Base-by-base conservation (phyloP, 2,888 invertebrate species). In the Caradrina clavipalpis region DNA sequence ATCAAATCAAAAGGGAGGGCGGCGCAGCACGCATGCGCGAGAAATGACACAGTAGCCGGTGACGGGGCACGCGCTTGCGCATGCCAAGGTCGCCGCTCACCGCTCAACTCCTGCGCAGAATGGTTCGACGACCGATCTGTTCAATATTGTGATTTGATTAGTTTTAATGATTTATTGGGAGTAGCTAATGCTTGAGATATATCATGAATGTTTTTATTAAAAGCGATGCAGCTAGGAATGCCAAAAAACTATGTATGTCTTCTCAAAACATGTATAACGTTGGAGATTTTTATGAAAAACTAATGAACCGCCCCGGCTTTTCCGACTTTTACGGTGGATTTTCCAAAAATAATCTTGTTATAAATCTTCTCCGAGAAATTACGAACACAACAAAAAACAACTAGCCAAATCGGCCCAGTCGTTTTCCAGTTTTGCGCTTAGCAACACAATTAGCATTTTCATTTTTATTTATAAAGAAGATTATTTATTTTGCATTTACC, bases 41-140 rank as follows among this genome's bases (percentile, higher is more conserved):
- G 83, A 86, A 86, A 83, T 86, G 83, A 83, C 90, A 91, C 89
- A 87, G 91, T 89, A 89, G 89, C 88, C 60, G 81, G 83, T 80
- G 81, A 84, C 83, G 77, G 84, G 87, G 69, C 84, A 84, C 81
- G 84, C 87, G 86, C 84, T 76, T 74, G 84, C 85, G 82, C 83
- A 82, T 80, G 50, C 85, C 92, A 94, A 94, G 94, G 94, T 86
- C 87, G 85, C 92, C 93, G 83, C 79, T 92, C 93, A 92, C 94
- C 84, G 67, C 67, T 62, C 62, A 71, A 71, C 81, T 84, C 69
- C 74, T 80, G 80, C 80, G 80, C 79, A 73, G 78, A 88, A 86
- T 90, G 82, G 92, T 93, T 92, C 93, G 92, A 88, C 90, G 91
- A 92, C 92, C 92, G 88, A 90, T 84, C 82, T 84, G 83, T 87